phyloP scores from a whole-genome alignment of 2,113 vertebrate genomes.

The rabbit (Oryctolagus cuniculus) region mOryCun1.1 NC_091435.1:55121001-55121500 shows the following conservation, averaged over 20 bases:
- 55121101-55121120: not conserved
- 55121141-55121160: not conserved
- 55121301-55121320: slow-evolving; percentile 3
- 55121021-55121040: not conserved
- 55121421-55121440: too few species aligned
- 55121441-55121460: too few species aligned
- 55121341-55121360: not conserved
- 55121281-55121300: slow-evolving; percentile 31
- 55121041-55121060: not conserved
- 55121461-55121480: too few species aligned
- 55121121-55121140: not conserved
- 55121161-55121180: not conserved
- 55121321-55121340: slow-evolving; percentile 18
- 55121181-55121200: slow-evolving; percentile 1
- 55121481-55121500: too few species aligned
- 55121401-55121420: too few species aligned
- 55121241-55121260: not conserved
- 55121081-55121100: not conserved
- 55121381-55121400: too few species aligned
- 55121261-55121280: not conserved
- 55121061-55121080: not conserved
- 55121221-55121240: not conserved
- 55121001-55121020: slow-evolving; percentile 29
- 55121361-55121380: too few species aligned
- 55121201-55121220: not conserved